A percentile compares a stretch with the other conserved stretches of the same genome.
Evolutionary conservation across 2,113 vertebrate genomes (phyloP).

Genomic region (Morone chrysops): DNA sequence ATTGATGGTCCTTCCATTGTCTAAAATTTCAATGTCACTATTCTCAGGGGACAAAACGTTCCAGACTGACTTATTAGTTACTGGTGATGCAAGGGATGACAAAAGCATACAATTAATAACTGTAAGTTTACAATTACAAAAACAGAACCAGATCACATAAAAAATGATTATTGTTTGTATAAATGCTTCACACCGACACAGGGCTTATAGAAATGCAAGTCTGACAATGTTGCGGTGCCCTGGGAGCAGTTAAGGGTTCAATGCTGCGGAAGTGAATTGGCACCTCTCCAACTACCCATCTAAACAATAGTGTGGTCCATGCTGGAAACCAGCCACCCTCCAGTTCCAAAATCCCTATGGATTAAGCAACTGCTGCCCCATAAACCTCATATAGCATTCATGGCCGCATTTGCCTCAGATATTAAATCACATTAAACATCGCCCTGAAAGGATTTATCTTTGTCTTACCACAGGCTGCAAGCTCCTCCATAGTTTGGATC

Average conservation of each 20-base stretch:
- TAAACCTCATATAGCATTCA: background rate
- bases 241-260: too few species aligned
- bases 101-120: background rate
- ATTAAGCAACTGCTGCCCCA: too few species aligned
- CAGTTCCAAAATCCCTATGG: too few species aligned
- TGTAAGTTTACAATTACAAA: background rate
- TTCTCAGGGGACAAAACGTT: background rate
- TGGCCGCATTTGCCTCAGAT: background rate
- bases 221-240: background rate
- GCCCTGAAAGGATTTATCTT: too few species aligned
- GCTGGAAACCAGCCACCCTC: too few species aligned
- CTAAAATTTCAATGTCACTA: constrained; percentile 4
- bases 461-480: background rate
- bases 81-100: background rate
- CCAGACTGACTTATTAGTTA: background rate
- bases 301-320: too few species aligned
- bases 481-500: background rate
- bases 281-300: too few species aligned
- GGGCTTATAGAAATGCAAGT: too few species aligned
- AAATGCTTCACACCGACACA: too few species aligned
- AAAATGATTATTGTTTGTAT: background rate
- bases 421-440: background rate
- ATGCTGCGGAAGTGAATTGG: too few species aligned
- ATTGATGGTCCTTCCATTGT: constrained; percentile 1
- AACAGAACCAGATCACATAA: background rate